Conservation (phyloP, 2,888 invertebrate species). For the Nomada lathburiana region DNA sequence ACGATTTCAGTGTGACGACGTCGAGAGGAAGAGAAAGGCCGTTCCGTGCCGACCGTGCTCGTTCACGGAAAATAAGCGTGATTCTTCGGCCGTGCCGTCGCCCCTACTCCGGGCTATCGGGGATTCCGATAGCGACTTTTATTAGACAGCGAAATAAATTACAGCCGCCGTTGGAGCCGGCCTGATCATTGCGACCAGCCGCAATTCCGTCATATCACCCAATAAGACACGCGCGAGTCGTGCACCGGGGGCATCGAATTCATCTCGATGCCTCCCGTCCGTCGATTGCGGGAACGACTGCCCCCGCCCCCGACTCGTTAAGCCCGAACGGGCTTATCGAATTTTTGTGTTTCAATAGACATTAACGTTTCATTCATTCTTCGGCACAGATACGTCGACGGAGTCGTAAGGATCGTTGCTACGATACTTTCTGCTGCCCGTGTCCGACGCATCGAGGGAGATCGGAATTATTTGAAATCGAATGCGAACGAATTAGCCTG, state of each 20-base stretch:
- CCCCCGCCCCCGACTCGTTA: not conserved
- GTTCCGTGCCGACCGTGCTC: not conserved
- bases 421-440: no score
- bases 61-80: slow-evolving; percentile 24
- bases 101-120: slow-evolving; percentile 31
- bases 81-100: slow-evolving; percentile 28
- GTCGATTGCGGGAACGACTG: slow-evolving; percentile 10
- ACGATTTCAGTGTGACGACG: slow-evolving; percentile 12
- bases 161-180: slow-evolving; percentile 25
- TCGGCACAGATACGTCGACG: no score
- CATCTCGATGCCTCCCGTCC: slow-evolving; percentile 9
- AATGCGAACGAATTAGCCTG: no score
- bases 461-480: no score
- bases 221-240: slow-evolving; percentile 20
- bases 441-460: no score
- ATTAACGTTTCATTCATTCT: no score
- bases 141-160: slow-evolving; percentile 59
- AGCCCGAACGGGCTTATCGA: not conserved
- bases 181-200: slow-evolving; percentile 50
- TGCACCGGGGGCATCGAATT: slow-evolving; percentile 14
- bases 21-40: slow-evolving; percentile 4
- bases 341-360: not conserved
- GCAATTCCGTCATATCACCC: slow-evolving; percentile 56
- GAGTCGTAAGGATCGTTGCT: no score
- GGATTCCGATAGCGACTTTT: slow-evolving; percentile 49